These are phyloP conservation scores for Arctocebus calabarensis DNA, from an alignment of 2,797 vertebrate species.

Conservation along the genomic window DNA sequence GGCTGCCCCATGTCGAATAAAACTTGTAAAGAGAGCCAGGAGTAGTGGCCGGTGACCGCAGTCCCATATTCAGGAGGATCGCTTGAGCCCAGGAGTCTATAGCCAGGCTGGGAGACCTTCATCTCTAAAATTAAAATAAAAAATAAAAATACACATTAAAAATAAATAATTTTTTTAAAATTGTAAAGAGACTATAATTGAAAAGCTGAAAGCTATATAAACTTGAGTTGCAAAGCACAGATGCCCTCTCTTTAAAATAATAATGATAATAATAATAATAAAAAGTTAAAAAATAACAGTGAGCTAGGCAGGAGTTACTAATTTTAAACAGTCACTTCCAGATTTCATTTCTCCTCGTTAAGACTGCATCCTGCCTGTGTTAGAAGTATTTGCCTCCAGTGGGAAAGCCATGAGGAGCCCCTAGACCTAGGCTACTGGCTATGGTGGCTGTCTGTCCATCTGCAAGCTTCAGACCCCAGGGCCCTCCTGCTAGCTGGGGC, in stretches of 20 bases:
- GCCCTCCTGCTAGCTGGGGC: background rate
- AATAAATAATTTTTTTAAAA: background rate
- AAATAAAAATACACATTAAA: too few species aligned
- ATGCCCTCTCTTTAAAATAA: background rate
- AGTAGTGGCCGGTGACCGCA: background rate
- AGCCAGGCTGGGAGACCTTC: background rate
- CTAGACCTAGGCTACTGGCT: background rate
- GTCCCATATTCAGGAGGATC: background rate
- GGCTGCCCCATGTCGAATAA: background rate
- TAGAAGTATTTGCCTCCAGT: background rate
- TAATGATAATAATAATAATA: background rate
- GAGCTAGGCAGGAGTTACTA: background rate
- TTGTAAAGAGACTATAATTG: background rate
- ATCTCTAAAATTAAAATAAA: background rate
- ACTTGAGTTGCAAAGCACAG: background rate
- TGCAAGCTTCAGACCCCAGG: background rate
- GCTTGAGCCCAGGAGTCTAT: background rate
- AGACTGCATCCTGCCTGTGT: background rate
- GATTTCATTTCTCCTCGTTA: background rate
- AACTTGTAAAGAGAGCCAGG: background rate
- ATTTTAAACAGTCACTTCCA: background rate
- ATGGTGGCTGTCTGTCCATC: accelerated
- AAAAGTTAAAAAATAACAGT: background rate
- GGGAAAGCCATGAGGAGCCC: background rate
- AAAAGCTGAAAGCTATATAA: background rate